Evolutionary conservation across 1,140 invertebrate genomes (phyloP).

Genomic region (Helicoverpa zea): DNA sequence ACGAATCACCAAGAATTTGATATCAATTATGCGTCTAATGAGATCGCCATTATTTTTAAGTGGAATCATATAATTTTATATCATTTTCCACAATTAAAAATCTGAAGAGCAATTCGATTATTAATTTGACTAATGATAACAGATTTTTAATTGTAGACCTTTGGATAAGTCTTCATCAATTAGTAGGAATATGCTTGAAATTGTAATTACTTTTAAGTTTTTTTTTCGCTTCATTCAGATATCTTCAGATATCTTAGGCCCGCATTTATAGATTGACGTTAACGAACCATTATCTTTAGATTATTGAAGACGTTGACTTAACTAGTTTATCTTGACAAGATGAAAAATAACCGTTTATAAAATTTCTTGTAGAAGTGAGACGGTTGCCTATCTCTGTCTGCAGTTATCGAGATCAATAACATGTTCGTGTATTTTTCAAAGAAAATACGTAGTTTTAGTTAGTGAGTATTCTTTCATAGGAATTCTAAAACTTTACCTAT

Average conservation of each 20-base stretch:
- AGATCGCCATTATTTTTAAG: slow-evolving; percentile 39
- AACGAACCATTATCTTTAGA: not conserved
- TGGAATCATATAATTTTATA: slow-evolving; percentile 38
- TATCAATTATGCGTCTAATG: slow-evolving; percentile 27
- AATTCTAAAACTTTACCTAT: too few species aligned
- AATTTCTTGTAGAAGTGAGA: not conserved
- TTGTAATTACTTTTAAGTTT: slow-evolving; percentile 19
- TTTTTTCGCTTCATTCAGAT: slow-evolving; percentile 13
- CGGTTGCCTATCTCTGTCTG: too few species aligned
- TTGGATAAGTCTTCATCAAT: slow-evolving; percentile 10
- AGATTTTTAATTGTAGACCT: slow-evolving; percentile 43
- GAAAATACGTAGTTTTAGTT: too few species aligned
- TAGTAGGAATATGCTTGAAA: slow-evolving; percentile 15
- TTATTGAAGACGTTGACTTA: too few species aligned
- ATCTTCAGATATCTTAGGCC: slow-evolving; percentile 2
- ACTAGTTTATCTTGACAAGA: too few species aligned
- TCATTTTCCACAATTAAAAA: slow-evolving; percentile 34
- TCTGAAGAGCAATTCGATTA: not conserved
- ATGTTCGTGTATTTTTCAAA: too few species aligned
- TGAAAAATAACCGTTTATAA: too few species aligned
- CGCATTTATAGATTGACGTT: not conserved
- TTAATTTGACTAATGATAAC: slow-evolving; percentile 42
- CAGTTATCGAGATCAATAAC: too few species aligned
- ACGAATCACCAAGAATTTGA: not conserved
- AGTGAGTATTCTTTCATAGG: too few species aligned